These are phyloP conservation scores for Herpetotheres cachinnans DNA, from an alignment of 2,113 vertebrate species.

Conservation along the genomic window DNA sequence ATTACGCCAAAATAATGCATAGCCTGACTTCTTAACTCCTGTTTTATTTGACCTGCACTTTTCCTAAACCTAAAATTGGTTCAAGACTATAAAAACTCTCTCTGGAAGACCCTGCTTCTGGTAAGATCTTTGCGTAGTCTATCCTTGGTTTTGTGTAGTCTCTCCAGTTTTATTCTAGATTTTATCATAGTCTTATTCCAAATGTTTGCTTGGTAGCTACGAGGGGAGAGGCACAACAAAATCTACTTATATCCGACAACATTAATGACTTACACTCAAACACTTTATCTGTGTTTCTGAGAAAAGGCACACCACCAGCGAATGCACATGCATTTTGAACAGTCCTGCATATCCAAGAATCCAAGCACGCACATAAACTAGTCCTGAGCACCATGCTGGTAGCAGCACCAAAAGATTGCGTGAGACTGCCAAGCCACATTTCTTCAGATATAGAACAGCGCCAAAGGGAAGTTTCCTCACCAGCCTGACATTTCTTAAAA, in stretches of 20 bases:
- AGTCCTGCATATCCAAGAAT: background rate
- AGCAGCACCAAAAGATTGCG: background rate
- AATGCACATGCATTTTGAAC: rapidly evolving
- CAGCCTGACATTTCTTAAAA: background rate
- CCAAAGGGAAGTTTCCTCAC: background rate
- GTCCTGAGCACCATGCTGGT: background rate
- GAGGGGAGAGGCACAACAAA: rapidly evolving
- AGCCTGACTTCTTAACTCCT: background rate
- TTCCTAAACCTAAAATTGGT: background rate
- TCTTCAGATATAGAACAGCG: rapidly evolving
- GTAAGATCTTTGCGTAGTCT: rapidly evolving
- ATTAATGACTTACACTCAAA: background rate
- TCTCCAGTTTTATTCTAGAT: background rate
- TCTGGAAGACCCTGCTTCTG: background rate
- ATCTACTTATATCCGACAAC: rapidly evolving
- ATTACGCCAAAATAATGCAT: rapidly evolving
- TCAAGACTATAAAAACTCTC: background rate
- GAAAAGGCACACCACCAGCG: too few species aligned
- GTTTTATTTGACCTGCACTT: background rate
- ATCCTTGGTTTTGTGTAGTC: background rate
- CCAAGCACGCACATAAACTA: background rate
- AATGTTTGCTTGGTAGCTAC: background rate
- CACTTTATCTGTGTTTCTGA: background rate
- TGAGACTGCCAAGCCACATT: background rate
- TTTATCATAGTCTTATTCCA: background rate